Percentiles rank a stretch among this genome's conserved stretches.
phyloP scores from a whole-genome alignment of 2,888 invertebrate genomes.

The Lycocerus yunnanus region DNA sequence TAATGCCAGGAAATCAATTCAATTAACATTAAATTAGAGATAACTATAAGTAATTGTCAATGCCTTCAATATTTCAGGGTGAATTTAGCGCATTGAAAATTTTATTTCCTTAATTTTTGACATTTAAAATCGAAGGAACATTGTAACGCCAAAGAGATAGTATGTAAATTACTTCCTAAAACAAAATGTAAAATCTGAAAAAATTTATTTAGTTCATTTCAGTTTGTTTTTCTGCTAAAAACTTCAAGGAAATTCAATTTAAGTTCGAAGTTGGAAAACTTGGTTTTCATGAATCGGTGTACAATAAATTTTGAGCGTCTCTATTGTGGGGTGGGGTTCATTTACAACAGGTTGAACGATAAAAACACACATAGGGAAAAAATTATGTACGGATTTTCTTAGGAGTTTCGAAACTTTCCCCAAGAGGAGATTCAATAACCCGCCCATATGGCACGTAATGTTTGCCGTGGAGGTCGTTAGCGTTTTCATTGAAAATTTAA shows the following conservation, averaged over 20 bases:
- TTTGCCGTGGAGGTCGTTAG: neutral
- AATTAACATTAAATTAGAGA: neutral
- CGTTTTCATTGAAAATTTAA: neutral
- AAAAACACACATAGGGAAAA: too few species aligned
- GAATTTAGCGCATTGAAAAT: neutral
- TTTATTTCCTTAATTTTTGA: neutral
- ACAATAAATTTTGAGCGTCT: neutral
- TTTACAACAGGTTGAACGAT: neutral
- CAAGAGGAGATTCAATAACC: neutral
- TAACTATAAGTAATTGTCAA: neutral
- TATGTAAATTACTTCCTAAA: neutral
- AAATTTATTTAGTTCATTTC: neutral
- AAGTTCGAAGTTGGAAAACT: neutral
- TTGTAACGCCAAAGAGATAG: neutral
- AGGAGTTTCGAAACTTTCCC: too few species aligned
- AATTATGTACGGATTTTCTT: too few species aligned
- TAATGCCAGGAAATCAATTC: neutral
- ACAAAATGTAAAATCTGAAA: neutral
- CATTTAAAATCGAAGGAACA: neutral
- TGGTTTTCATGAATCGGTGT: neutral
- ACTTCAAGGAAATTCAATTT: neutral
- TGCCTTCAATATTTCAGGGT: neutral
- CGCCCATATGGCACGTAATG: neutral
- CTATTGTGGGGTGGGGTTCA: neutral
- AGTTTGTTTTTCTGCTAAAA: neutral